These are phyloP conservation scores for Nothobranchius kuhntae DNA, from an alignment of 2,113 vertebrate genomes.

Conservation along the genomic window DNA sequence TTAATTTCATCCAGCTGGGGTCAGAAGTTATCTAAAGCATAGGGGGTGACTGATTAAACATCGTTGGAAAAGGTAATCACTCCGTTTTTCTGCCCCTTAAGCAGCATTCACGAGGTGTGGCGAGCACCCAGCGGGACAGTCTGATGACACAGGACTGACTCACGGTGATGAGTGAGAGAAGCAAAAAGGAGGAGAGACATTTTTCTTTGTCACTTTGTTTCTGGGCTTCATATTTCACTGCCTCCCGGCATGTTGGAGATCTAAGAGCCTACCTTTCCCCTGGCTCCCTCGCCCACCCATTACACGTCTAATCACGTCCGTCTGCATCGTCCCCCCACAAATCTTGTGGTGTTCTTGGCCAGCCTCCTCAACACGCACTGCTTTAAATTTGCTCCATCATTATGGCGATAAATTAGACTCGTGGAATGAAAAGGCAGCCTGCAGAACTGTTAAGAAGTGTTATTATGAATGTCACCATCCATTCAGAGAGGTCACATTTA, in stretches of 20 bases:
- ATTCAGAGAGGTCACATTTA: slow-evolving; percentile 21
- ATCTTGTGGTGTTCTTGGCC: slow-evolving; percentile 4
- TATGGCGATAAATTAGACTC: slow-evolving; percentile 44
- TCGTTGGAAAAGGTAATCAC: slow-evolving; percentile 50
- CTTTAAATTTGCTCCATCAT: slow-evolving; percentile 36
- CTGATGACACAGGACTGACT: slow-evolving; percentile 37
- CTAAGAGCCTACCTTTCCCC: slow-evolving; percentile 1
- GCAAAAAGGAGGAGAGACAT: slow-evolving; percentile 17
- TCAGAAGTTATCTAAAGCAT: slow-evolving; percentile 69
- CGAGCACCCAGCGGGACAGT: slow-evolving; percentile 7
- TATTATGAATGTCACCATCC: slow-evolving; percentile 2
- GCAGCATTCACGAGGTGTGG: slow-evolving; percentile 16
- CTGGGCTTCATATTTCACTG: slow-evolving; percentile 59
- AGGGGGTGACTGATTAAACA: slow-evolving; percentile 65
- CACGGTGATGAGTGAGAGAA: slow-evolving; percentile 33
- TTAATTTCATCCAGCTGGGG: slow-evolving; percentile 62
- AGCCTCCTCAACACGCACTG: slow-evolving; percentile 12
- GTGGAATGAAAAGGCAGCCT: slow-evolving; percentile 18
- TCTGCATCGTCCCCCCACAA: slow-evolving; percentile 9
- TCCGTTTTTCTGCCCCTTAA: slow-evolving; percentile 42
- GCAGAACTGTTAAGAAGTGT: slow-evolving; percentile 14
- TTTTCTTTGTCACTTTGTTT: slow-evolving; percentile 65
- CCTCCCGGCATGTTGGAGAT: slow-evolving; percentile 12
- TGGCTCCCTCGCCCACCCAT: slow-evolving; percentile 14
- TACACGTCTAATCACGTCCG: slow-evolving; percentile 53